Percentiles rank a stretch among this genome's conserved stretches.
Evolutionary conservation across 2,797 vertebrate genomes (phyloP).

Genomic region (Bradypus variegatus): DNA sequence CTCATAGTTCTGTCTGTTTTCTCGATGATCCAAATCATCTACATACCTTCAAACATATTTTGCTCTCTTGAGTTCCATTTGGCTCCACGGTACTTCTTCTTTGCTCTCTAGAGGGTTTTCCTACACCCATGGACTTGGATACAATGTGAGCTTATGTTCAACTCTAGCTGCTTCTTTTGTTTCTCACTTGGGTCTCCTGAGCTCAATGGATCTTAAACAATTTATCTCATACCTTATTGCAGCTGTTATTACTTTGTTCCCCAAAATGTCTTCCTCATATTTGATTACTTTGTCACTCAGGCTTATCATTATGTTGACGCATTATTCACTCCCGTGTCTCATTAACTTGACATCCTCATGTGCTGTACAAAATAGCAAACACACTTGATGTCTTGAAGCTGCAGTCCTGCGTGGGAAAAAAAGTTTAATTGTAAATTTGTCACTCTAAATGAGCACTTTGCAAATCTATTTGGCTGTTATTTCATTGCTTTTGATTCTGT

Average conservation of each 20-base stretch:
- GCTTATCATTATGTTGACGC: slow-evolving; percentile 44
- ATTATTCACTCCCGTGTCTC: slow-evolving; percentile 41
- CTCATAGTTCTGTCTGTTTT: slow-evolving; percentile 9
- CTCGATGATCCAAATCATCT: background rate
- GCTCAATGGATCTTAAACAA: slow-evolving; percentile 13
- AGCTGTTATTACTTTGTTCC: slow-evolving; percentile 64
- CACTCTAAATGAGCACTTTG: background rate
- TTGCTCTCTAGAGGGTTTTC: background rate
- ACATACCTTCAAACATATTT: background rate
- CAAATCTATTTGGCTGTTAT: slow-evolving; percentile 5
- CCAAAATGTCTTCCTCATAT: slow-evolving; percentile 63
- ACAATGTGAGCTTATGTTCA: background rate
- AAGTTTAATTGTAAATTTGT: slow-evolving; percentile 43
- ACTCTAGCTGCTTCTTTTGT: background rate
- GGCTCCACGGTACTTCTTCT: background rate
- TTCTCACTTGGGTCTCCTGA: slow-evolving; percentile 28
- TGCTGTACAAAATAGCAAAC: slow-evolving; percentile 41
- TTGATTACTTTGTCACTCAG: slow-evolving; percentile 66
- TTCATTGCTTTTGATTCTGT: slow-evolving; percentile 33
- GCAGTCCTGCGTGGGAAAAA: background rate
- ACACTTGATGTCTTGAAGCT: slow-evolving; percentile 25
- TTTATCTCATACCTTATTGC: slow-evolving; percentile 56
- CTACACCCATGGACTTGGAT: slow-evolving; percentile 20
- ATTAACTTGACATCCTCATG: slow-evolving; percentile 16
- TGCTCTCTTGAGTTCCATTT: background rate